Base-by-base conservation (phyloP, 2,888 invertebrate genomes). In the Diplolepis rosae region DNA sequence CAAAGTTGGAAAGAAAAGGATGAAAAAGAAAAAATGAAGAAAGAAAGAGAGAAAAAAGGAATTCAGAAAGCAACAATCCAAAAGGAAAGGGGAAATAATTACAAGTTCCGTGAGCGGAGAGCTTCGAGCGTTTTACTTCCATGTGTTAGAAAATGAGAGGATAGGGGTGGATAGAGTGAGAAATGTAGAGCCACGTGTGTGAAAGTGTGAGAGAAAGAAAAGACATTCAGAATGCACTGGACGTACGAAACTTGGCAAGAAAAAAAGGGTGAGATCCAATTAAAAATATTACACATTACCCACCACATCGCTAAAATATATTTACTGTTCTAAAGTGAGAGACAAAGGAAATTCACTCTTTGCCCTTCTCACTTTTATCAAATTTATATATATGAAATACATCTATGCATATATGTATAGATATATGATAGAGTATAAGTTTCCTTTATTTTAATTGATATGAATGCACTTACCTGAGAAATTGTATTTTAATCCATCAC, bases 241-340 rank as follows among this genome's bases (percentile, higher is more conserved):
- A 74, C 70, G 70, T 72, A 73, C 68, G 50, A 69, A 56, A 73
- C 61, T 61, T 22, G 30, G n/a, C 54, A 66, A 28, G 66, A 73
- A 73, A 73, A 74, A 68, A 77, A 84, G 80, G 77, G 81, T 78
- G 82, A 83, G 85, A 87, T 87, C 87, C 87, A 88, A 88, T 88
- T 88, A 88, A 88, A 88, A 88, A 88, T 88, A 88, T 88, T 88
- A 87, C 86, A 85, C 86, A 87, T 88, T 88, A 83, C 84, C 82
- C 83, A 81, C 82, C 82, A 82, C 83, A 81, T 80, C 80, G 80
- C 83, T 85, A 85, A 87, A 87, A 87, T 84, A 84, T 86, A 85
- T 87, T 87, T 87, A 86, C 84, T 84, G 83, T 87, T 85, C 85
- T 84, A 84, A 85, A 85, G 84, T 83, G 79, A 75, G 80, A 79